Evolutionary conservation across 1,140 invertebrate genomes (phyloP).

Genomic region (Drosophila repleta): DNA sequence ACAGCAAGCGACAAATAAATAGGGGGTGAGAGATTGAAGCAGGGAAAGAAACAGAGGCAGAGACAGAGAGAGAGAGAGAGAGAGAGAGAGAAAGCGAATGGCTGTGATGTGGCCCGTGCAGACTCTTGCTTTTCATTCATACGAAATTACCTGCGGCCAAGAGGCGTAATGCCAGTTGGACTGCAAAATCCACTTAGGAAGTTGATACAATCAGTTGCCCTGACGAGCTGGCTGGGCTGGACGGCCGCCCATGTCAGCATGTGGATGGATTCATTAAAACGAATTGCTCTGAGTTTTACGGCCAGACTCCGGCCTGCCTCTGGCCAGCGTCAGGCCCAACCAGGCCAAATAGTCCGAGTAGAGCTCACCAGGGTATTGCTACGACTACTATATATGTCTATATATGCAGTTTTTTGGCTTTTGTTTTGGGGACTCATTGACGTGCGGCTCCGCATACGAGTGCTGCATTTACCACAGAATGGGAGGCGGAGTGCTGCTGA

Average conservation of each 20-base stretch:
- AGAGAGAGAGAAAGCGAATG: no score
- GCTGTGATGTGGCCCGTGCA: constrained; percentile 25
- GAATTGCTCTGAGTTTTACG: constrained; percentile 76
- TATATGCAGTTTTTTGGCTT: constrained; percentile 67
- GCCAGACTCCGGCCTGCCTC: constrained; percentile 40
- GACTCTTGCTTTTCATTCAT: constrained; percentile 82
- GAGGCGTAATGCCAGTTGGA: constrained; percentile 81
- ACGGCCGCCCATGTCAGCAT: constrained; percentile 23
- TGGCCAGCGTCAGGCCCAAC: constrained; percentile 32
- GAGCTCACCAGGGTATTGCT: constrained; percentile 34
- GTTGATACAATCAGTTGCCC: constrained; percentile 80
- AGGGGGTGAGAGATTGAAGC: not conserved
- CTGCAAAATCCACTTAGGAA: constrained; percentile 82
- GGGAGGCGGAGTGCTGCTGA: no score
- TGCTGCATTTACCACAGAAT: constrained; percentile 10
- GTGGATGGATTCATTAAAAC: constrained; percentile 81
- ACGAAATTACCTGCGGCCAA: constrained; percentile 81
- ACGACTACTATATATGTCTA: constrained; percentile 30
- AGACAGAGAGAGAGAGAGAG: constrained; percentile 1
- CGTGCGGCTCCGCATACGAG: constrained; percentile 58
- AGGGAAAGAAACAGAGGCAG: not conserved
- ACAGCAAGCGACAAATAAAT: not conserved
- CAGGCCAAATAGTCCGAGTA: constrained; percentile 45
- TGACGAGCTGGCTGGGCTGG: constrained; percentile 34
- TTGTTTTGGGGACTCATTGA: constrained; percentile 76